Evolutionary conservation across 2,797 vertebrate genomes (phyloP).

Genomic region (Neomorphus geoffroyi): DNA sequence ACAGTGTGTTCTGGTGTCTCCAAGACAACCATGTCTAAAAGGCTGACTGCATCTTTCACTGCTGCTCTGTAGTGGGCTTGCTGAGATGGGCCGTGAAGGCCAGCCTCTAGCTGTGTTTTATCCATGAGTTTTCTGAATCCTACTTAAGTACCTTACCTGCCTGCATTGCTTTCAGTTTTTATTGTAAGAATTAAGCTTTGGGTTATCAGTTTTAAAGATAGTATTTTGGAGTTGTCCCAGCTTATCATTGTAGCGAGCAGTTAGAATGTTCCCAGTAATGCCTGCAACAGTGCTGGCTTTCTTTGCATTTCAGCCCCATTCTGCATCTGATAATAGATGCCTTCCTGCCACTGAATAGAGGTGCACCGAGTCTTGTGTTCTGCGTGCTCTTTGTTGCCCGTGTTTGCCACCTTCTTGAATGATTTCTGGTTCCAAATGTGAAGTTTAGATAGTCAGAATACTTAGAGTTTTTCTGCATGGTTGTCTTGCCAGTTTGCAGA

Average conservation of each 20-base stretch:
- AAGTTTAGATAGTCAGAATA: background rate
- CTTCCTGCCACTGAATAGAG: slow-evolving; percentile 45
- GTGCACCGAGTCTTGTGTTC: slow-evolving; percentile 7
- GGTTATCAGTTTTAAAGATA: background rate
- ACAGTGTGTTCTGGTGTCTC: slow-evolving; percentile 71
- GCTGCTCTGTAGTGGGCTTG: background rate
- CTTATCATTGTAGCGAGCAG: background rate
- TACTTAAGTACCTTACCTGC: background rate
- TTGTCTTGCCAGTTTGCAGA: background rate
- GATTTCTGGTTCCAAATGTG: background rate
- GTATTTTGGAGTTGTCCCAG: background rate
- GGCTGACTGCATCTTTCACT: slow-evolving; percentile 65
- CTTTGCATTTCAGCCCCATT: slow-evolving; percentile 26
- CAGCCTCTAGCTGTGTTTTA: background rate
- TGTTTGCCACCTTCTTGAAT: background rate
- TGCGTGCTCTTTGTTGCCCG: background rate
- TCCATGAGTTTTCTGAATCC: background rate
- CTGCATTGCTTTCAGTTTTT: background rate
- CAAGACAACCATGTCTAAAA: slow-evolving; percentile 71
- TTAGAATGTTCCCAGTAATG: background rate
- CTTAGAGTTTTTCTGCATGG: background rate
- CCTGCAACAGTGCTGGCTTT: slow-evolving; percentile 50
- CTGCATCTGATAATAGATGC: slow-evolving; percentile 48
- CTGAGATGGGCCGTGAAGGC: background rate
- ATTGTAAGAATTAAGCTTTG: background rate